Evolutionary conservation across 2,888 invertebrate species (phyloP).

Genomic region (Piscicola geometra): DNA sequence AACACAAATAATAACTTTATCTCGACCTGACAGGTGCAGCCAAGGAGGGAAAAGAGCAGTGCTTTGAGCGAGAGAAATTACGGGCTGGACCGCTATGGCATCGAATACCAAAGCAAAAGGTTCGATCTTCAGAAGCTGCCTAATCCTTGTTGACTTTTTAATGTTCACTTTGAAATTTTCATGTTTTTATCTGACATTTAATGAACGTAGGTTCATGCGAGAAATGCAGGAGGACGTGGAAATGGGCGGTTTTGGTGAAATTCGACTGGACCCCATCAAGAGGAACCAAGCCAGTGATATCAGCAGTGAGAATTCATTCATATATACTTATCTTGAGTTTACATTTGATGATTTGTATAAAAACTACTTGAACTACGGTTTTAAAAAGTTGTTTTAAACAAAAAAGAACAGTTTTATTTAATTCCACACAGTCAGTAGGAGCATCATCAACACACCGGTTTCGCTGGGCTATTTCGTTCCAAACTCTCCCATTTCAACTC

Average conservation of each 20-base stretch:
- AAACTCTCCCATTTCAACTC: background rate
- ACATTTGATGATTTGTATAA: too few relatives aligned
- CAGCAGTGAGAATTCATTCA: too few relatives aligned
- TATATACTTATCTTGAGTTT: too few relatives aligned
- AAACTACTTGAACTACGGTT: too few relatives aligned
- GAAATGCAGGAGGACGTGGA: conserved; percentile 10
- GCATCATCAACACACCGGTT: background rate
- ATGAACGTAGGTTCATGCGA: too few relatives aligned
- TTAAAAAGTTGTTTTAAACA: too few relatives aligned
- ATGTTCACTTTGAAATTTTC: too few relatives aligned
- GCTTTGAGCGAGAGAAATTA: conserved; percentile 3
- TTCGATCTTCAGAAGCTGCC: too few relatives aligned
- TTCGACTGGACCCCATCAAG: conserved; percentile 4
- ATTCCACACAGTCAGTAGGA: background rate
- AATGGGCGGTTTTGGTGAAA: background rate
- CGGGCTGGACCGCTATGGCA: conserved; percentile 1
- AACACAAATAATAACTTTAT: background rate
- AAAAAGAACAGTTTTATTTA: too few relatives aligned
- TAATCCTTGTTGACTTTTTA: too few relatives aligned
- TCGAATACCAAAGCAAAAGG: background rate
- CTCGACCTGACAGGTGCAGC: too few relatives aligned
- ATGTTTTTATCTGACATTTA: too few relatives aligned
- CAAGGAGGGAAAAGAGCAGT: conserved; percentile 10
- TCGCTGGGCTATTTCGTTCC: background rate
- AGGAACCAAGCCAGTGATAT: background rate